Conservation (phyloP, 2,797 vertebrate genomes). For the Mastacembelus armatus region DNA sequence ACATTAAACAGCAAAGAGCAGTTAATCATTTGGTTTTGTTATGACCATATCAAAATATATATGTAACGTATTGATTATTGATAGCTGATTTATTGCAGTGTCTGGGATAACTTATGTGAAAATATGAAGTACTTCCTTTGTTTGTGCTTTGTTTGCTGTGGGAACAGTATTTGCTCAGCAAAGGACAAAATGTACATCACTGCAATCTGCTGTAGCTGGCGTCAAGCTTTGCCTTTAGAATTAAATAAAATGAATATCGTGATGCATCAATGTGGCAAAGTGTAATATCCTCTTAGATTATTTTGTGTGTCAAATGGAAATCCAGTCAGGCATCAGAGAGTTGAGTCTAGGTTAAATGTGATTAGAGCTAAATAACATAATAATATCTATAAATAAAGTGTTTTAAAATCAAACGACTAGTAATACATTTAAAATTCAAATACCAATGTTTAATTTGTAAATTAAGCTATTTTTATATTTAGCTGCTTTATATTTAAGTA, state of each 20-base stretch:
- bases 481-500: too few relatives aligned
- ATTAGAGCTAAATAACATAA: neutral
- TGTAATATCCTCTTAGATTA: neutral
- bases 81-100: neutral
- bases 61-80: neutral
- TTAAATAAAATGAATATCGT: too few relatives aligned
- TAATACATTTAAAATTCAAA: too few relatives aligned
- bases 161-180: conserved; percentile 22
- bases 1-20: neutral
- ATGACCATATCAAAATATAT: too few relatives aligned
- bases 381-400: too few relatives aligned
- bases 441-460: neutral
- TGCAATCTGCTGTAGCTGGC: conserved; percentile 1
- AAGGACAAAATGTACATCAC: neutral
- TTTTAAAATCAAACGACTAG: too few relatives aligned
- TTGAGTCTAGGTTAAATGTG: neutral
- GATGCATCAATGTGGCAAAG: neutral
- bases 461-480: neutral
- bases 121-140: too few relatives aligned
- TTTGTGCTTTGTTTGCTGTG: conserved; percentile 6
- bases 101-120: neutral
- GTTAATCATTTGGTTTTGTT: neutral
- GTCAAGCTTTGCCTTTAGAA: too few relatives aligned
- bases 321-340: neutral
- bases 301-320: neutral